Evolutionary conservation across 2,888 invertebrate genomes (phyloP).

Genomic region (Neoitamus cyanurus): DNA sequence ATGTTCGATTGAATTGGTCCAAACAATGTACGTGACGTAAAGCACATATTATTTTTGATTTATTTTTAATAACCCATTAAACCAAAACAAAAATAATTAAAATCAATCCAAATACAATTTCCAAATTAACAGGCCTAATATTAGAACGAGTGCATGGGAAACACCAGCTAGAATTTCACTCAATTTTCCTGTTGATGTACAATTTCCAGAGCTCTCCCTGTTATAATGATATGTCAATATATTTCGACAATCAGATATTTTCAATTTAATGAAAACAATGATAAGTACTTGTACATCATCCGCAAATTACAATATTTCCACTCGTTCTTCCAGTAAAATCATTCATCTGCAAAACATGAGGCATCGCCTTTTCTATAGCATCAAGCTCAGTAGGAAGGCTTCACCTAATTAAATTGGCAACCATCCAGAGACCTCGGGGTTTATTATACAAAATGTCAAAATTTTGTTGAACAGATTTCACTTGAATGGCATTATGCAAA

Average conservation of each 20-base stretch:
- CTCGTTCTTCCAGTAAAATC: not conserved
- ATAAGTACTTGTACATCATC: not conserved
- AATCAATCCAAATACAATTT: no score
- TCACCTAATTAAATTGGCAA: conserved; percentile 29
- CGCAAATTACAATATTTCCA: not conserved
- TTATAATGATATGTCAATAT: not conserved
- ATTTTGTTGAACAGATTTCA: conserved; percentile 19
- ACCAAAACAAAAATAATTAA: no score
- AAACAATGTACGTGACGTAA: no score
- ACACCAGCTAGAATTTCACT: not conserved
- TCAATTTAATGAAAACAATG: conserved; percentile 17
- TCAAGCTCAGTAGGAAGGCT: not conserved
- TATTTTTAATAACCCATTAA: no score
- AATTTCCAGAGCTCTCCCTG: not conserved
- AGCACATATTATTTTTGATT: no score
- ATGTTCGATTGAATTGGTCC: no score
- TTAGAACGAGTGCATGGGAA: not conserved
- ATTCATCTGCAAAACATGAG: not conserved
- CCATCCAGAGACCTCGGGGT: not conserved
- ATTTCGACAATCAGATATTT: not conserved
- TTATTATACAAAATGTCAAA: conserved; percentile 27
- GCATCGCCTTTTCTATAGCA: not conserved
- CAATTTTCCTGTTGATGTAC: not conserved
- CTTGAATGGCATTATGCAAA: conserved; percentile 30
- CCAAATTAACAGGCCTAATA: no score